Evolutionary conservation across 2,113 vertebrate genomes (phyloP).

Genomic region (Cheilinus undulatus): DNA sequence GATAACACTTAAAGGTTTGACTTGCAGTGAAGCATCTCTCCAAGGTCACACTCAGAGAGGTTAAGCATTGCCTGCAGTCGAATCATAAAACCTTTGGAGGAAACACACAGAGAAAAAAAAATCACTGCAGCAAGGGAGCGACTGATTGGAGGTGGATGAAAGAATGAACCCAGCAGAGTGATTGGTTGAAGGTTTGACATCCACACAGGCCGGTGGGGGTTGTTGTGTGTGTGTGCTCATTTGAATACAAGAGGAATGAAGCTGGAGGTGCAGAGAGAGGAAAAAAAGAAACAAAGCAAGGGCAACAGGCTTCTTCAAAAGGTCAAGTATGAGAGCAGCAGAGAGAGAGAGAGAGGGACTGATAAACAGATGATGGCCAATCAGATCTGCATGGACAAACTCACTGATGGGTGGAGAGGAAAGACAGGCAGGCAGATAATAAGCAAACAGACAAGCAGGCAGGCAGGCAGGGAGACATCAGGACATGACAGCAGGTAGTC

Average conservation of each 20-base stretch:
- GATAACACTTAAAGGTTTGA: conserved; percentile 18
- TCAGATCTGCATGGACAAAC: conserved; percentile 37
- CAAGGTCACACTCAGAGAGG: conserved; percentile 58
- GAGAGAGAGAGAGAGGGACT: conserved; percentile 1
- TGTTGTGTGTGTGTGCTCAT: conserved; percentile 28
- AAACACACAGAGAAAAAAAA: conserved; percentile 9
- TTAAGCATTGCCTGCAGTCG: conserved; percentile 53
- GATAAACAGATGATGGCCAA: conserved; percentile 45
- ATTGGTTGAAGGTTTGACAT: conserved; percentile 54
- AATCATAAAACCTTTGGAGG: conserved; percentile 60
- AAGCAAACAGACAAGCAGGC: no score
- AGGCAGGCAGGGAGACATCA: not conserved
- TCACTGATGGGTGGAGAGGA: conserved; percentile 26
- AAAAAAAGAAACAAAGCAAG: conserved; percentile 44
- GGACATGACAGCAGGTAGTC: not conserved
- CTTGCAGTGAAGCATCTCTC: conserved; percentile 32
- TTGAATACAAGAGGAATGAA: conserved; percentile 28
- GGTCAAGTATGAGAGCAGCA: conserved; percentile 37
- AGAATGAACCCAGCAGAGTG: conserved; percentile 31
- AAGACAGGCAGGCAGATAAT: not conserved
- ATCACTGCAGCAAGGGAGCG: conserved; percentile 25
- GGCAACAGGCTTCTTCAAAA: conserved; percentile 32
- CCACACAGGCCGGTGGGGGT: conserved; percentile 21
- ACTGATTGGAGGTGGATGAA: conserved; percentile 59
- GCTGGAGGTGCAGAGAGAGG: conserved; percentile 9